A percentile compares a stretch with the other conserved stretches of the same genome.
These are phyloP conservation scores for Pogona vitticeps DNA, from an alignment of 2,113 vertebrate species.

Conservation along the genomic window DNA sequence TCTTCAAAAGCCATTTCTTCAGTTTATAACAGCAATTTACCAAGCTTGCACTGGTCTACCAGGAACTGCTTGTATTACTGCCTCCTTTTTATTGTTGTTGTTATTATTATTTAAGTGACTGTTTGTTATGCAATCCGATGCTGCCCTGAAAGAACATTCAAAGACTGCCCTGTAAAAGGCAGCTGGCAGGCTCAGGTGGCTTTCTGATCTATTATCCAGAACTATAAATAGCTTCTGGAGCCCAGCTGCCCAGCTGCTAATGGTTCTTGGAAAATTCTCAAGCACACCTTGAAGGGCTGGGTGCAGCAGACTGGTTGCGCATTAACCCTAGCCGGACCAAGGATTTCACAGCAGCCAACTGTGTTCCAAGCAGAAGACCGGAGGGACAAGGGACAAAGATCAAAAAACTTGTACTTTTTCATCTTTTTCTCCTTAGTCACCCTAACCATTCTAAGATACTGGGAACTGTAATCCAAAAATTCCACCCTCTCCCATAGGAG, in stretches of 20 bases:
- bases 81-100: neutral
- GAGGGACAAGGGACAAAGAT: neutral
- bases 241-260: slow-evolving; percentile 23
- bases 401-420: too few relatives aligned
- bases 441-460: too few relatives aligned
- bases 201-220: slow-evolving; percentile 12
- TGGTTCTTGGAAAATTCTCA: slow-evolving; percentile 37
- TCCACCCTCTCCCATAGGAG: neutral
- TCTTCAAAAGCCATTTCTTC: neutral
- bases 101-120: neutral
- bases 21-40: neutral
- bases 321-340: slow-evolving; percentile 15
- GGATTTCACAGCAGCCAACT: neutral
- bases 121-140: neutral
- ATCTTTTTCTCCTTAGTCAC: too few relatives aligned
- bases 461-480: neutral
- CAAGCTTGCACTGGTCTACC: neutral
- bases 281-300: slow-evolving; percentile 30
- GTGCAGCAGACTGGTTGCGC: neutral
- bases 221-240: slow-evolving; percentile 30
- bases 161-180: neutral
- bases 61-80: neutral
- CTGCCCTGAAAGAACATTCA: neutral
- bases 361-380: neutral
- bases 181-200: slow-evolving; percentile 28